Conservation (phyloP, 2,797 vertebrate species). For the Microctenopoma steveboyesi region DNA sequence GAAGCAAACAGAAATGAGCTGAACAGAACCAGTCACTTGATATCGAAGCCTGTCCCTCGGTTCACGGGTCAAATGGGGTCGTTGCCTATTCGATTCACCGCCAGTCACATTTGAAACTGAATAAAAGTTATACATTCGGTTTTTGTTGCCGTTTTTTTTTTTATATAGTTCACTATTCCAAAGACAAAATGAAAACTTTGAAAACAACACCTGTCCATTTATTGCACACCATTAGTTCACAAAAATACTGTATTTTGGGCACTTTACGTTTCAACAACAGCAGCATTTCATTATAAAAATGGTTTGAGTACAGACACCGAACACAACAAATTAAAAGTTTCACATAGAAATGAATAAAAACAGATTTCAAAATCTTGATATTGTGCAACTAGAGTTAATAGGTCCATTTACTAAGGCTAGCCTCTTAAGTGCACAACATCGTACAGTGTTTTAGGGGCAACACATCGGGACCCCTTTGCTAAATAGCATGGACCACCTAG, state of each 20-base stretch:
- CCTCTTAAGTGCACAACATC: slow-evolving; percentile 75
- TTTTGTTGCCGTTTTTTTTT: background rate
- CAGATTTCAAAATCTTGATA: slow-evolving; percentile 40
- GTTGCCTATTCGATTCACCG: slow-evolving; percentile 49
- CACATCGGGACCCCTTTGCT: slow-evolving; percentile 63
- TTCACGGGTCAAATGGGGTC: slow-evolving; percentile 72
- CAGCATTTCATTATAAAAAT: slow-evolving; percentile 78
- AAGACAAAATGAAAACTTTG: slow-evolving; percentile 65
- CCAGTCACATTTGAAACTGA: slow-evolving; percentile 69
- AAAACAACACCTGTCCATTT: slow-evolving; percentile 78
- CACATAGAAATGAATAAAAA: slow-evolving; percentile 74
- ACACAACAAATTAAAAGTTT: slow-evolving; percentile 66
- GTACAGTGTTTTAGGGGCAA: slow-evolving; percentile 72
- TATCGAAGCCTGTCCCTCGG: slow-evolving; percentile 44
- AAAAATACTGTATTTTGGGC: slow-evolving; percentile 79
- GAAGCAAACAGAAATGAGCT: slow-evolving; percentile 54
- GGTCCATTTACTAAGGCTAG: slow-evolving; percentile 79
- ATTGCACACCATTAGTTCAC: slow-evolving; percentile 83
- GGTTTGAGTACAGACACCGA: slow-evolving; percentile 62
- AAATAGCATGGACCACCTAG: slow-evolving; percentile 63
- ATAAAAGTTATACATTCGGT: slow-evolving; percentile 73
- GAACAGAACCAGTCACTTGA: slow-evolving; percentile 47
- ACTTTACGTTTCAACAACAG: slow-evolving; percentile 82
- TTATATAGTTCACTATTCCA: slow-evolving; percentile 47
- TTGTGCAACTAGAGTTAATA: slow-evolving; percentile 80